Percentiles rank a stretch among this genome's conserved stretches.
Conservation (phyloP, 2,113 vertebrate genomes). For the Lichenostomus cassidix region DNA sequence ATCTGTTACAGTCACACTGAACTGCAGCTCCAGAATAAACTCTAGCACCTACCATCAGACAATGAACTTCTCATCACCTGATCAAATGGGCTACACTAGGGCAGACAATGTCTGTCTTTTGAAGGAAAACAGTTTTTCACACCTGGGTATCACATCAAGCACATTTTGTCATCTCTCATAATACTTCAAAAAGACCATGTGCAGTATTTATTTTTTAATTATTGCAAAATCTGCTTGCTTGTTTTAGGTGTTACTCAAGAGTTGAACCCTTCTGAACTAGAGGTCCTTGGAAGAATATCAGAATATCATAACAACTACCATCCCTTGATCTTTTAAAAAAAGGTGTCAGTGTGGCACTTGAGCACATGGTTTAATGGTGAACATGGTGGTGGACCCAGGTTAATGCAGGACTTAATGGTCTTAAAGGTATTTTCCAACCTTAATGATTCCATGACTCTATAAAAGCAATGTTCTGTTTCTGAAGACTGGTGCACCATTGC, state of each 20-base stretch:
- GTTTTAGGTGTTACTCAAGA: neutral
- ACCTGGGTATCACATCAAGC: neutral
- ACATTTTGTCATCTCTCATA: neutral
- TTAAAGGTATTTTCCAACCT: neutral
- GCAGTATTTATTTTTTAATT: neutral
- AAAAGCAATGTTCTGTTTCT: neutral
- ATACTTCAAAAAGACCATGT: neutral
- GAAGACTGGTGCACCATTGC: rapidly evolving
- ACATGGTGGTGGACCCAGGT: neutral
- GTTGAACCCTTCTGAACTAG: neutral
- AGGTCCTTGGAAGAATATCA: neutral
- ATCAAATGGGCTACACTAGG: neutral
- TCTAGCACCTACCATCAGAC: neutral
- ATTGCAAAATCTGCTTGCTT: neutral
- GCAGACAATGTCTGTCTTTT: neutral
- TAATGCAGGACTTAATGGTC: neutral
- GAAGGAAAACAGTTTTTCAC: neutral
- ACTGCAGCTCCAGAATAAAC: neutral
- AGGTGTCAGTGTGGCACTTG: neutral
- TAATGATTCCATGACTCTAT: neutral
- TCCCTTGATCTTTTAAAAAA: neutral
- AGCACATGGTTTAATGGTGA: neutral
- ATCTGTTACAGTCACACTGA: neutral
- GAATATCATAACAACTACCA: neutral
- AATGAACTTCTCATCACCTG: neutral